Evolutionary conservation across 2,888 invertebrate genomes (phyloP).

Genomic region (Brachyptera risi): DNA sequence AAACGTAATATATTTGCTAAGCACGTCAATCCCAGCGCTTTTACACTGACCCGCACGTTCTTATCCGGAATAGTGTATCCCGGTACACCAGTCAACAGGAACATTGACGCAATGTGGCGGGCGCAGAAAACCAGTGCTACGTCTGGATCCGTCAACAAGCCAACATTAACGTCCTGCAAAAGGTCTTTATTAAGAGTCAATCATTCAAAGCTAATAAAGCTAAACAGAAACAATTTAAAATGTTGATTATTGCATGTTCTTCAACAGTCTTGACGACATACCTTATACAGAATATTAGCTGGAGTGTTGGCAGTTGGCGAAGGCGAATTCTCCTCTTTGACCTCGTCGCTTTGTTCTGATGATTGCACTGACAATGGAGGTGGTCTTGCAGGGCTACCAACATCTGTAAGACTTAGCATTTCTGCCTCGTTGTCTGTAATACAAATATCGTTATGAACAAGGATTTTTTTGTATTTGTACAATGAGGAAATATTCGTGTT

Average conservation of each 20-base stretch:
- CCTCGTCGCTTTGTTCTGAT: constrained; percentile 27
- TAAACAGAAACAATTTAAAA: too few species aligned
- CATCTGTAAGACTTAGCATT: not conserved
- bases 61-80: constrained; percentile 66
- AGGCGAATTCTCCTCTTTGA: constrained; percentile 17
- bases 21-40: constrained; percentile 79
- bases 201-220: too few species aligned
- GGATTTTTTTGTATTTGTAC: too few species aligned
- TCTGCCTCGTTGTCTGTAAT: constrained; percentile 22
- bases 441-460: too few species aligned
- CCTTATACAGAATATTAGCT: constrained; percentile 17
- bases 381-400: too few species aligned
- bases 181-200: not conserved
- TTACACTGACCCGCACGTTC: constrained; percentile 81
- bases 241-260: too few species aligned
- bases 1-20: constrained; percentile 69
- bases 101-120: constrained; percentile 66
- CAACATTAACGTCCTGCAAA: constrained; percentile 58
- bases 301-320: constrained; percentile 21
- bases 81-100: constrained; percentile 61
- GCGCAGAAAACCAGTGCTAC: constrained; percentile 63
- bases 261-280: too few species aligned
- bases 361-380: constrained; percentile 12
- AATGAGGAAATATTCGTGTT: too few species aligned
- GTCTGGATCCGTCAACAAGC: constrained; percentile 59